Evolutionary conservation across 2,888 invertebrate species (phyloP).

Genomic region (Lomographa bimaculata): DNA sequence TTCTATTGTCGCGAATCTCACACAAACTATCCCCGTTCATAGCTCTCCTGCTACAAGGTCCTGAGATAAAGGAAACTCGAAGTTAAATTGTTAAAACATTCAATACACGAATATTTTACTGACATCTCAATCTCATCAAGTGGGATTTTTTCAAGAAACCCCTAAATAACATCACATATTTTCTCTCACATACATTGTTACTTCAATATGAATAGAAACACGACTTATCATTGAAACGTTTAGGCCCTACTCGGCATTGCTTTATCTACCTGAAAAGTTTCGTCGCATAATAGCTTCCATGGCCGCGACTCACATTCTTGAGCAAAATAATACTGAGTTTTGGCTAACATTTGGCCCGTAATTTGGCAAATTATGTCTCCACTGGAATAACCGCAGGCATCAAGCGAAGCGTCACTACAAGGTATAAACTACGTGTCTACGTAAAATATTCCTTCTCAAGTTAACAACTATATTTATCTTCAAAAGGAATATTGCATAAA

Average conservation of each 20-base stretch:
- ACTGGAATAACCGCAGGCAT: slow-evolving; percentile 72
- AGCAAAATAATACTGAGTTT: slow-evolving; percentile 57
- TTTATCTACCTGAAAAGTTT: slow-evolving; percentile 15
- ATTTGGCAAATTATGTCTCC: slow-evolving; percentile 66
- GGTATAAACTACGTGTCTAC: slow-evolving; percentile 78
- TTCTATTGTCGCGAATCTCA: slow-evolving; percentile 26
- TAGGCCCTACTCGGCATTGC: slow-evolving; percentile 28
- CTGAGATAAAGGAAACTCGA: slow-evolving; percentile 18
- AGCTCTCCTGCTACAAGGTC: slow-evolving; percentile 16
- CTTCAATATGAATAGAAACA: slow-evolving; percentile 20
- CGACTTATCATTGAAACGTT: slow-evolving; percentile 17
- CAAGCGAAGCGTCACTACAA: slow-evolving; percentile 76
- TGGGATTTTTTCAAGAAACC: slow-evolving; percentile 6
- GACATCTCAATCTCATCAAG: slow-evolving; percentile 13
- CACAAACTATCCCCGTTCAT: slow-evolving; percentile 19
- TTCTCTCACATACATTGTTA: slow-evolving; percentile 29
- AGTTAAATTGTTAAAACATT: slow-evolving; percentile 9
- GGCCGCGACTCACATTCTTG: slow-evolving; percentile 41
- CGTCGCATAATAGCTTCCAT: slow-evolving; percentile 15
- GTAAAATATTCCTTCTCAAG: slow-evolving; percentile 60
- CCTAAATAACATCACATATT: slow-evolving; percentile 18
- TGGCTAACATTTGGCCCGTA: slow-evolving; percentile 68
- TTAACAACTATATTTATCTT: slow-evolving; percentile 32
- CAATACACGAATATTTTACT: slow-evolving; percentile 16
- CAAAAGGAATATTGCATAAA: slow-evolving; percentile 59